Evolutionary conservation across 2,113 vertebrate genomes (phyloP), one percentile per base, ranked within the genome.

Genomic region (Clupea harengus): DNA sequence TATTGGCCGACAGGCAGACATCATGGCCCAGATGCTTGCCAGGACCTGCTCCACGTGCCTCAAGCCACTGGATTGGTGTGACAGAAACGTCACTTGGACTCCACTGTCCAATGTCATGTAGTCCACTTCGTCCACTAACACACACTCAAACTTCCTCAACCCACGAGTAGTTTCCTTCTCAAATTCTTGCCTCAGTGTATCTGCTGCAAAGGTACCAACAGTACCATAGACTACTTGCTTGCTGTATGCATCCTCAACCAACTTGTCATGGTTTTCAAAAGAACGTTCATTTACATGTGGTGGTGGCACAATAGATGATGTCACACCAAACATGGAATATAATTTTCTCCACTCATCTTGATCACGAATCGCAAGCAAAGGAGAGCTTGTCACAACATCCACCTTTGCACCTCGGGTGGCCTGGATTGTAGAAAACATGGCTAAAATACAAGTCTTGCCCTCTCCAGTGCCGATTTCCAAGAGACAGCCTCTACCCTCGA

Each of bases 41-140:
- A 91, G 86, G 2, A 91, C 46, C 78, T 90, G 89, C 52, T 91
- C 90, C 7, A 88, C 45, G 57, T 91, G 90, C 64, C 85, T 87
- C 25, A 91, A 50, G 10, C 89, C 88, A 83, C 83, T 89, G 18
- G 85, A 80, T 32, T 90, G 87, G 78, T 90, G 89, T 15, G 87
- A 88, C 17, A 91, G 81, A 57, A 87, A 91, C 11, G 90, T 91
- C 45, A 88, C 82, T 84, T 90, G 89, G 17, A 89, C 90, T 82
- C 90, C 90, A 85, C 83, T 89, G 85, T 91, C 90, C 57, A 91
- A 81, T 6, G 89, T 90, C 89, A 91, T 91, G 67, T 91, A 89
- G 82, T 91, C 90, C 13, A 91, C 89, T 47, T 91, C 90, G 67
- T 91, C 90, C 28, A 91, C 89, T 25, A 91, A 81, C 1, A 90